Conservation (phyloP, 2,888 invertebrate genomes). For the Ormyrus thymus region DNA sequence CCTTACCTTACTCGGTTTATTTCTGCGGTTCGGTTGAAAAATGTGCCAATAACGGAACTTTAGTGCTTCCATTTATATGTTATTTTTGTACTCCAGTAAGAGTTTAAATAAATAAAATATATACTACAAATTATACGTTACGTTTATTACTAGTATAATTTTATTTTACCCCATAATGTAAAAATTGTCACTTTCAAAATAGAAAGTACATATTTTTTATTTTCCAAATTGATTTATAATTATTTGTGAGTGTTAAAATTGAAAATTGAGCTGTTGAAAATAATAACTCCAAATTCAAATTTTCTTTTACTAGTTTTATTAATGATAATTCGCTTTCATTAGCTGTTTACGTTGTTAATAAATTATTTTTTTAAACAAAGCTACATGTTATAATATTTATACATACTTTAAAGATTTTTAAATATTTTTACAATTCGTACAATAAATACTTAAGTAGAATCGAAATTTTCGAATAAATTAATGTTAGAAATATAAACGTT, state of each 20-base stretch:
- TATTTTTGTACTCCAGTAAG: constrained; percentile 42
- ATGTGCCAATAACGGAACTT: constrained; percentile 49
- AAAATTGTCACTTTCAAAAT: too few species aligned
- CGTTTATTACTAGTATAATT: not conserved
- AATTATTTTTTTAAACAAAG: too few species aligned
- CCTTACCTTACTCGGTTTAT: constrained; percentile 26
- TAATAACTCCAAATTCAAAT: too few species aligned
- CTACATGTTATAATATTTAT: not conserved
- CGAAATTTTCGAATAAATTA: not conserved
- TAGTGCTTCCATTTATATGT: constrained; percentile 42
- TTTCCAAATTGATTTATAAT: too few species aligned
- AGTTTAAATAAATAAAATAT: constrained; percentile 44
- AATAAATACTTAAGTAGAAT: not conserved
- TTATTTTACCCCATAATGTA: not conserved
- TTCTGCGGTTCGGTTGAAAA: constrained; percentile 6
- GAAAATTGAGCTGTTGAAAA: too few species aligned
- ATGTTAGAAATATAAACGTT: not conserved
- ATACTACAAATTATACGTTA: not conserved
- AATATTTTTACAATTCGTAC: not conserved
- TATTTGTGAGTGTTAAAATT: too few species aligned
- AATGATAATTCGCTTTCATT: too few species aligned
- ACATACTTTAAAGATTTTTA: not conserved
- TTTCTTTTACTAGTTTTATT: too few species aligned
- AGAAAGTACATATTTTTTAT: too few species aligned
- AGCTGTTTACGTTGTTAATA: too few species aligned